phyloP scores from a whole-genome alignment of 2,888 invertebrate species.

The Drosophila fulvimacula region DNA sequence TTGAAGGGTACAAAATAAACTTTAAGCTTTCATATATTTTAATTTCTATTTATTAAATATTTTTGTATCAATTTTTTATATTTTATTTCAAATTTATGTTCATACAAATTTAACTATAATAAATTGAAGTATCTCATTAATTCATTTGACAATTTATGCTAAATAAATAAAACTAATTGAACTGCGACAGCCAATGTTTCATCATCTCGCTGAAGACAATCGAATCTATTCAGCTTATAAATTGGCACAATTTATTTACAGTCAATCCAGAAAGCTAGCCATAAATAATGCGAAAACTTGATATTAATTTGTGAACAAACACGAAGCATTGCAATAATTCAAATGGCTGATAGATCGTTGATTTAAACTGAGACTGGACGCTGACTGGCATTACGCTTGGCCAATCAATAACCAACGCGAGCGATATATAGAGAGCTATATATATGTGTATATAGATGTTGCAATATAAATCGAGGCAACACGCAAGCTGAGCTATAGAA shows the following conservation, averaged over 20 bases:
- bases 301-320: slow-evolving; percentile 15
- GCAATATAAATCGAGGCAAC: slow-evolving; percentile 48
- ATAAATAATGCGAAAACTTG: slow-evolving; percentile 25
- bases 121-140: not conserved
- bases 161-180: not conserved
- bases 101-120: not conserved
- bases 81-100: not conserved
- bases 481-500: slow-evolving; percentile 23
- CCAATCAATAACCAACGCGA: slow-evolving; percentile 49
- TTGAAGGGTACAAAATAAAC: too few relatives aligned
- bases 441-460: slow-evolving; percentile 20
- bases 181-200: not conserved
- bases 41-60: too few relatives aligned
- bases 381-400: slow-evolving; percentile 10
- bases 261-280: slow-evolving; percentile 1
- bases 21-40: too few relatives aligned
- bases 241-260: not conserved
- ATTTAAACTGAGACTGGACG: slow-evolving; percentile 30
- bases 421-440: not conserved
- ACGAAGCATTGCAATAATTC: slow-evolving; percentile 49
- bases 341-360: slow-evolving; percentile 31
- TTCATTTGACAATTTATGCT: not conserved
- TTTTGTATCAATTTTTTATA: too few relatives aligned
- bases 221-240: slow-evolving; percentile 1
- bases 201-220: not conserved